Evolutionary conservation across 2,888 invertebrate genomes (phyloP).

Genomic region (Abrostola triplasia): DNA sequence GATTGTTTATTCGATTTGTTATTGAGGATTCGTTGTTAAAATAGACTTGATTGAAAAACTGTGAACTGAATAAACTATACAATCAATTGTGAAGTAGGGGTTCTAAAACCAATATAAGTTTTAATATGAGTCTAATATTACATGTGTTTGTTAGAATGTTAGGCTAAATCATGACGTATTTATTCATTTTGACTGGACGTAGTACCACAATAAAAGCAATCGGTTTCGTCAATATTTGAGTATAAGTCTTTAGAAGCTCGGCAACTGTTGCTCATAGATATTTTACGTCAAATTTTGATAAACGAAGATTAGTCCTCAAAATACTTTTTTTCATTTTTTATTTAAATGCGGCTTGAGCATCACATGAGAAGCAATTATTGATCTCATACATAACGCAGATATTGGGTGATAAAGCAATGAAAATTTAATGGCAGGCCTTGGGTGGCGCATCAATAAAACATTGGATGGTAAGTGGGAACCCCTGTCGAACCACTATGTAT

Average conservation of each 20-base stretch:
- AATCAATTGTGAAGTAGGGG: too few species aligned
- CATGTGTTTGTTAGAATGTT: too few species aligned
- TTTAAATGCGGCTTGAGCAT: constrained; percentile 28
- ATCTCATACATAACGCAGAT: constrained; percentile 53
- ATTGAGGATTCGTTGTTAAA: constrained; percentile 13
- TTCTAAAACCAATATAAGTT: too few species aligned
- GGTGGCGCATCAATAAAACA: constrained; percentile 79
- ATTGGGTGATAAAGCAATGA: constrained; percentile 73
- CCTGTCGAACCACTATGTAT: constrained; percentile 69
- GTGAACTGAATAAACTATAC: too few species aligned
- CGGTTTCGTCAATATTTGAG: too few species aligned
- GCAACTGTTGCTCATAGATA: too few species aligned
- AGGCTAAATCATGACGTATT: too few species aligned
- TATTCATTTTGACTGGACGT: not conserved
- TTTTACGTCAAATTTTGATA: too few species aligned
- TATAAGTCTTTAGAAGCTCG: too few species aligned
- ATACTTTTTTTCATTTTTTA: not conserved
- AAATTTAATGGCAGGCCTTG: constrained; percentile 75
- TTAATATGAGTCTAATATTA: too few species aligned
- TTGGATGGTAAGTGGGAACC: constrained; percentile 77
- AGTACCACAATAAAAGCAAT: constrained; percentile 24
- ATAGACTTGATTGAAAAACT: not conserved
- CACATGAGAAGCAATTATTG: constrained; percentile 47
- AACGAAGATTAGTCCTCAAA: not conserved
- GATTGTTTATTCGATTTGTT: constrained; percentile 48